Evolutionary conservation across 2,797 vertebrate genomes (phyloP), one percentile per base, ranked within the genome.

Genomic region (Cossypha dichroa): DNA sequence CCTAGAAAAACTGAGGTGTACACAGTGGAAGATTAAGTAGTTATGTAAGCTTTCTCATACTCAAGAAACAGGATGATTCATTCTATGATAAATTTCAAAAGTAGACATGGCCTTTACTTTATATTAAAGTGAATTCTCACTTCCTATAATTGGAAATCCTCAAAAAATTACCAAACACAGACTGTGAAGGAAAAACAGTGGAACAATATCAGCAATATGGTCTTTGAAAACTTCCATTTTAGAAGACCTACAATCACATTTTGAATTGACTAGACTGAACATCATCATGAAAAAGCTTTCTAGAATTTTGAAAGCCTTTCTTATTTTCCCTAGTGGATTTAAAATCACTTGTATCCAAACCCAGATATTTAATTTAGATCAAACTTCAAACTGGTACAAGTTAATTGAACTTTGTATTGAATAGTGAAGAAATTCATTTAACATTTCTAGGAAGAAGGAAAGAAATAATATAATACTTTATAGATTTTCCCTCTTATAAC

Each of bases 321-420:
- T 70, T 60, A 41, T 88, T 82, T 79, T 43, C 18, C 36, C 15
- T 34, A 9, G 18, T 81, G 66, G 41, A 81, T 92, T 95, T 88
- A 48, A 92, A 85, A 66, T 80, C 31, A 58, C 49, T 88, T 83
- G 13, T 88, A 78, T 85, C 69, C 54, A 85, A 85, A 85, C 9
- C 21, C 29, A 81, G 66, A 90, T 96, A 84, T 90, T 94, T 94
- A 91, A 94, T 94, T 93, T 88, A 75, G 76, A 94, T 95, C 21
- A 88, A 85, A 85, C 17, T 72, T 91, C 75, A 75, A 45, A 77
- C 40, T 56, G 26, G 22, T 81, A 54, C 4, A 22, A 80, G 12
- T 80, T 69, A 93, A 81, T 75, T 84, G 72, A 88, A 78, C 31
- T 73, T 95, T 91, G 7, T 88, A 40, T 85, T 64, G 75, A 88